Evolutionary conservation across 1,140 invertebrate species (phyloP), one percentile per base, ranked within the genome.

Genomic region (Dysdera silvatica): DNA sequence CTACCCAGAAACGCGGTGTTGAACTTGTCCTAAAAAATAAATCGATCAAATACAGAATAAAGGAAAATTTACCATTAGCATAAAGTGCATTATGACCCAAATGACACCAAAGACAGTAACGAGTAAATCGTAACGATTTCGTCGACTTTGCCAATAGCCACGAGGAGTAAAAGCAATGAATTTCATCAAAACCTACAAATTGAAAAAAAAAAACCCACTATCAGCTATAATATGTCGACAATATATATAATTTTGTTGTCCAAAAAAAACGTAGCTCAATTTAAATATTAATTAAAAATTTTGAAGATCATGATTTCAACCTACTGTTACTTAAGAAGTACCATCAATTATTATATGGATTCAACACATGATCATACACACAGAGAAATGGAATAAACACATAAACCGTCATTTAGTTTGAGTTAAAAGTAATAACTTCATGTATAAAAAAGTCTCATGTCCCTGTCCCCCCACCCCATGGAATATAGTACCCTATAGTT

Each of bases 111-210:
- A 83, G 49, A 95, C 85, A 24, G 96, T 99, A 37, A 99, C 95
- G 60, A 98, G 85, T 48, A 99, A 82, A 80, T 99, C 97, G 77
- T 98, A 98, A 73, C 95, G 82, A 80, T 99, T 99, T 70, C 97
- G 82, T 70, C 95, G 80, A 57, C 93, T 97, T 75, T 99, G 95
- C 89, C 95, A 98, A 79, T 99, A 99, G 43, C 97, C 96, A 66
- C 88, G 82, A 59, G 94, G 89, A 32, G 94, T 98, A 77, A 99
- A 96, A n/a, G 96, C 96, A 61, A 96, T 90, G 74, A 92, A 92
- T 81, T 99, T 99, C 85, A 99, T 92, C 18, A 98, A 82, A 33
- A 98, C 94, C 82, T 98, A 88, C 67, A 23, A 20, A 66, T 49
- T 23, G 24, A 49, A 37, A 37, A 37, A 37, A 8, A 37, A 37